Base-by-base conservation (phyloP, 2,888 invertebrate genomes). In the Epirrita christyi region DNA sequence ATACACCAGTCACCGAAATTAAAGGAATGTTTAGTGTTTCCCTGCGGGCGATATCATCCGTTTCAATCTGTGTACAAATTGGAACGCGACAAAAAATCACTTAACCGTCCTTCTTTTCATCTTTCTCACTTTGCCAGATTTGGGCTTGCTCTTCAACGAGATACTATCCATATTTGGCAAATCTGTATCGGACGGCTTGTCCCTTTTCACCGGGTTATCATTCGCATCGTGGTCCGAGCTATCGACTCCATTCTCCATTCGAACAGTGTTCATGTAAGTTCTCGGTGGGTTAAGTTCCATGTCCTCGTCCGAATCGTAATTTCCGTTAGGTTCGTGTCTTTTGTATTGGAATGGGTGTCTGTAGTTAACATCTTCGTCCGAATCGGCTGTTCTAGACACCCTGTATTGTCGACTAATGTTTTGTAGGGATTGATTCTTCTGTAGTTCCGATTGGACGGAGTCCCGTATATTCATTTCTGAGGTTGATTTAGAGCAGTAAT, bases 71-170 rank as follows among this genome's bases (percentile, higher is more conserved):
- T 89, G 82, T 69, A 91, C 85, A 74, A 89, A 91, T 76, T 85
- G 86, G 67, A 86, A 82, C 68, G 87, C 87, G 57, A 88, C 77
- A 83, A 86, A 76, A 59, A 90, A 92, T 92, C 92, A 92, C 91
- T 92, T 92, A 57, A 86, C 84, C 66, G 89, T 88, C 80, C 88
- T 77, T 68, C 81, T 76, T 76, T 76, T 86, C 13, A 73, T 66
- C 75, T 73, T 87, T 75, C 86, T 85, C 80, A 86, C 84, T 85
- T 81, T 88, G 9, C 85, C 79, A 55, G 69, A 58, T 59, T 86
- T 85, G 0, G 81, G 80, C 61, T 84, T 89, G 62, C 66, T 72
- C 62, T 81, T 88, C 0, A 88, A 64, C n/a, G 88, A 81, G 69
- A 86, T 86, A 64, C 79, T 85, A 61, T 90, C 92, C 49, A 87